Base-by-base conservation (phyloP, 2,888 invertebrate genomes). In the Kryphioiulus occultus region DNA sequence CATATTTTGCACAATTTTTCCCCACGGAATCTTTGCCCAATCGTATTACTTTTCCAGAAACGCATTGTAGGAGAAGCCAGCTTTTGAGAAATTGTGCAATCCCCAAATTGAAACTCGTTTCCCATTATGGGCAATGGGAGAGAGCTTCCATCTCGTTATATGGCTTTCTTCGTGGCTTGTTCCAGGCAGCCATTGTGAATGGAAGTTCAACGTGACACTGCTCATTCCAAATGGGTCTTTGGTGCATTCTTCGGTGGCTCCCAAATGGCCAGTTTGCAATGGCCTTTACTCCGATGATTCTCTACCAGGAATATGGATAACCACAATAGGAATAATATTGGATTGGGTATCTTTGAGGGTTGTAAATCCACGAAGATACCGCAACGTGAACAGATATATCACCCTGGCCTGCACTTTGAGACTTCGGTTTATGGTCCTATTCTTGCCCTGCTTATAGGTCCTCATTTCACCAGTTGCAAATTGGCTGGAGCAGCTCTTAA, bases 241-340 rank as follows among this genome's bases (percentile, higher is more conserved):
- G 4, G 59, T 22, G 22, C 59, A n/a, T 59, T 59, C 4, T 59
- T 59, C 5, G 22, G 59, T n/a, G 59, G 59, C 59, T 59, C 59
- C 59, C 59, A n/a, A 59, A 59, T 59, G 59, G 59, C 59, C 59
- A 59, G 59, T 59, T 59, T 59, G 22, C 59, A 59, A 22, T 59
- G 59, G 59, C 59, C 59, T 59, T 1, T 22, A 22, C 59, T 22
- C 22, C 22, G 19, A 22, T 1, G 4, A 59, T 22, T 22, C 59
- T 22, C 59, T 22, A 22, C 59, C 22, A 59, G 59, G 59, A 22
- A 59, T 59, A 59, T 59, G 59, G 59, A 59, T 59, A 22, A 59
- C 59, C 59, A 22, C 59, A 59, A 59, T 59, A 59, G 59, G 10
- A 9, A 9, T 22, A 59, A 59, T 59, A 59, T 9, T 4, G 44